Base-by-base conservation (phyloP, 2,888 invertebrate genomes). In the Syrphus vitripennis region DNA sequence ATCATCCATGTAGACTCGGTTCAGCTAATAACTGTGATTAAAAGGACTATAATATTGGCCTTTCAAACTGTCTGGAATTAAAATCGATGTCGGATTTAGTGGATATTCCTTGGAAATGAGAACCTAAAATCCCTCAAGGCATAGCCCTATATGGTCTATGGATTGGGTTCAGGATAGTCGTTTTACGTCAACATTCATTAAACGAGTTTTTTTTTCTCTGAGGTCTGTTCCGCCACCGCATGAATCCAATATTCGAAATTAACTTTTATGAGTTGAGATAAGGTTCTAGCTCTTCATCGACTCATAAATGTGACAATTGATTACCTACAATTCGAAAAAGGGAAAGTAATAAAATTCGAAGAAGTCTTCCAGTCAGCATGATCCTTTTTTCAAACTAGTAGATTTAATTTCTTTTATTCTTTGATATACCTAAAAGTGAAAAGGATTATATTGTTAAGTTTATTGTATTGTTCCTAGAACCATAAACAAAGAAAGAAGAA, bases 1-100 rank as follows among this genome's bases (percentile, higher is more conserved):
- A 57, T 59, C 59, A 65, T 67, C 71, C 61, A 67, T 81, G 76
- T 70, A 16, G 81, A 57, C 70, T 70, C 48, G 63, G 16, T 48
- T 29, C 70, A 31, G 57, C 74, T 83, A 83, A 83, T 83, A 83
- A 83, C 83, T 80, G 80, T 70, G 83, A 83, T 83, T 83, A 83
- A 75, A 50, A 48, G 29, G 65, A 57, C 57, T 53, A 40, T 63
- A 50, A 50, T 37, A 50, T 50, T 65, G 61, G 50, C 21, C 69
- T 48, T 57, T 83, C 61, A 71, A 83, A 31, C 67, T 71, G 83
- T 75, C 79, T 63, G 80, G 70, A 53, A 45, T 76, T 76, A 19
- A 61, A 50, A 42, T 69, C 10, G 74, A 80, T 57, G 61, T 72
- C 12, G 48, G 48, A 72, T 65, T 72, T 74, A 74, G 59, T 50